Percentiles rank a stretch among this genome's conserved stretches.
Evolutionary conservation across 2,113 vertebrate species (phyloP).

Genomic region (Balaenoptera acutorostrata): DNA sequence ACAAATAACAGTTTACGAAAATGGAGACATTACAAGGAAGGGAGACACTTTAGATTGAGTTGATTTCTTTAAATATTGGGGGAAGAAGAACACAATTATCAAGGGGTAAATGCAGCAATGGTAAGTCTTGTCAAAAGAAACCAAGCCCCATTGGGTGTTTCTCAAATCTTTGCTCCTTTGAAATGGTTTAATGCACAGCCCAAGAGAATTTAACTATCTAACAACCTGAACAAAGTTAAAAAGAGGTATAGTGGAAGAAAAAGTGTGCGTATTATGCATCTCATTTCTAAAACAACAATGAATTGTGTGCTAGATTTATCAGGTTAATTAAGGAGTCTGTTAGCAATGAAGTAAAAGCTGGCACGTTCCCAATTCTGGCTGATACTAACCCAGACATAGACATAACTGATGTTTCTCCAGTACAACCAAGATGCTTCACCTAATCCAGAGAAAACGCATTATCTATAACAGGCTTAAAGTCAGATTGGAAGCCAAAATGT

Average conservation of each 20-base stretch:
- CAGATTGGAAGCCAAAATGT: background rate
- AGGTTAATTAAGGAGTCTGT: slow-evolving; percentile 63
- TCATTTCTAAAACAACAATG: background rate
- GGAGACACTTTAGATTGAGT: background rate
- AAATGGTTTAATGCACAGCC: background rate
- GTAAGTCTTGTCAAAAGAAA: background rate
- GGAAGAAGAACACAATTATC: background rate
- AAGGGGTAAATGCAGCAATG: background rate
- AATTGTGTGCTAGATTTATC: background rate
- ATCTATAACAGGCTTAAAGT: slow-evolving; percentile 55
- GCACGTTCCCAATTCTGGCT: slow-evolving; percentile 19
- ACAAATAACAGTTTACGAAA: background rate
- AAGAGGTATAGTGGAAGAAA: background rate
- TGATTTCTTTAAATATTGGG: background rate
- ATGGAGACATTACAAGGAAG: background rate
- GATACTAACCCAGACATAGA: slow-evolving; percentile 21
- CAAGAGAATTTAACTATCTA: background rate
- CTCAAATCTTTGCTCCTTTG: background rate
- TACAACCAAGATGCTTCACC: slow-evolving; percentile 13
- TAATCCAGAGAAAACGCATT: slow-evolving; percentile 53
- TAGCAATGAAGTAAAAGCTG: slow-evolving; percentile 21
- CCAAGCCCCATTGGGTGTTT: background rate
- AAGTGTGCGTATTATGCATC: background rate
- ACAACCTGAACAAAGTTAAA: slow-evolving; percentile 36
- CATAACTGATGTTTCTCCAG: slow-evolving; percentile 63